These are phyloP conservation scores for Orthosia gracilis DNA, from an alignment of 2,888 invertebrate species.

Conservation along the genomic window DNA sequence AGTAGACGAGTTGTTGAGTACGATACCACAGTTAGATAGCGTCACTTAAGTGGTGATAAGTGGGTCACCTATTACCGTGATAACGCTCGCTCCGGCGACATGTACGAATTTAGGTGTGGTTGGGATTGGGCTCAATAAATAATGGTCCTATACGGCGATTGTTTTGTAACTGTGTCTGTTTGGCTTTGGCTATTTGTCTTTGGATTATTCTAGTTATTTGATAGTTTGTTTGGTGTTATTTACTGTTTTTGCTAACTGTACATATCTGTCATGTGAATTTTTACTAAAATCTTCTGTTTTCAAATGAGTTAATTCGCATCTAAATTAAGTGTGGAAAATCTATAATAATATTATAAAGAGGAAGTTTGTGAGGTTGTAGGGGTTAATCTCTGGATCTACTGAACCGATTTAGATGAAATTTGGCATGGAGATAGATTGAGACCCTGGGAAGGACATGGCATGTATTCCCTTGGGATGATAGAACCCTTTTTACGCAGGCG, in stretches of 20 bases:
- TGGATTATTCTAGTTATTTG: neutral
- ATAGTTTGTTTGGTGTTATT: neutral
- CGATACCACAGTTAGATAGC: constrained; percentile 78
- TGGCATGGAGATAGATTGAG: no score
- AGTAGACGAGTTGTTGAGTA: constrained; percentile 46
- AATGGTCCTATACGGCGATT: constrained; percentile 34
- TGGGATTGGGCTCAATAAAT: constrained; percentile 28
- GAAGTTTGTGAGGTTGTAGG: no score
- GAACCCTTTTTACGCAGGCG: no score
- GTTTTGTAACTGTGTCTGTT: constrained; percentile 35
- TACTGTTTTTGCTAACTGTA: neutral
- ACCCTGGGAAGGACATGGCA: no score
- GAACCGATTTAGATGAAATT: no score
- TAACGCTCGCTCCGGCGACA: constrained; percentile 66
- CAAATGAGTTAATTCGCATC: no score
- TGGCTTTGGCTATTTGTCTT: neutral
- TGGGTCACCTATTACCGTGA: constrained; percentile 82
- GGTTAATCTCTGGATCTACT: no score
- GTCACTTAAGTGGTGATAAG: constrained; percentile 79
- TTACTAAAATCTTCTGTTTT: neutral
- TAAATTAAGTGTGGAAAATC: no score
- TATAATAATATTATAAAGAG: no score
- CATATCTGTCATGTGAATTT: neutral
- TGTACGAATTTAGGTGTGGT: constrained; percentile 65
- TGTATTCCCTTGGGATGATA: no score